Percentiles rank a stretch among this genome's conserved stretches.
Evolutionary conservation across 2,888 invertebrate genomes (phyloP).

Genomic region (Sipha maydis): DNA sequence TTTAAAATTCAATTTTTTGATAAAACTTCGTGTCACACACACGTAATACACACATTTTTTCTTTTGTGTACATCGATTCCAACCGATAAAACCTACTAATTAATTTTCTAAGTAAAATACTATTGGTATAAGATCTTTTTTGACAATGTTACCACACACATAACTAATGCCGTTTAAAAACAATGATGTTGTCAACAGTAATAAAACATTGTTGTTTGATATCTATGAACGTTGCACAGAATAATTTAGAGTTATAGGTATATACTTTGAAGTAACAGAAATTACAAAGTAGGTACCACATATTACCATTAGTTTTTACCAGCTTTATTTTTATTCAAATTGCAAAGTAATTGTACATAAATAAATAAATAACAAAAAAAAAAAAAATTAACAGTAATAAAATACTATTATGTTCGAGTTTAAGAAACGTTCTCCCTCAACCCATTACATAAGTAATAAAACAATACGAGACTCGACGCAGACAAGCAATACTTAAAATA

Average conservation of each 20-base stretch:
- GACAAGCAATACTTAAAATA: constrained; percentile 35
- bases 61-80: no score
- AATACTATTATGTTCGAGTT: constrained; percentile 22
- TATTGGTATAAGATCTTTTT: no score
- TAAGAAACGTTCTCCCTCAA: constrained; percentile 1
- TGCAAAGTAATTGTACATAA: background rate
- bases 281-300: constrained; percentile 22
- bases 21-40: no score
- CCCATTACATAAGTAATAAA: constrained; percentile 17
- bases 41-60: no score
- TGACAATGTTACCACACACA: no score
- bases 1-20: no score
- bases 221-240: background rate
- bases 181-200: no score
- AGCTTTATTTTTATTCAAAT: constrained; percentile 41
- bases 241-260: background rate
- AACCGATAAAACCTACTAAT: no score
- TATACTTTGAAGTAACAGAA: background rate
- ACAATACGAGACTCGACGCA: constrained; percentile 36
- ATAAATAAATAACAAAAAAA: constrained; percentile 17
- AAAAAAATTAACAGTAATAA: constrained; percentile 20
- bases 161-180: no score
- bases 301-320: background rate
- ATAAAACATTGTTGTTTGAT: no score
- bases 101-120: no score